A percentile compares a stretch with the other conserved stretches of the same genome.
Evolutionary conservation across 2,113 vertebrate species (phyloP).

Genomic region (Spea multiplicata): DNA sequence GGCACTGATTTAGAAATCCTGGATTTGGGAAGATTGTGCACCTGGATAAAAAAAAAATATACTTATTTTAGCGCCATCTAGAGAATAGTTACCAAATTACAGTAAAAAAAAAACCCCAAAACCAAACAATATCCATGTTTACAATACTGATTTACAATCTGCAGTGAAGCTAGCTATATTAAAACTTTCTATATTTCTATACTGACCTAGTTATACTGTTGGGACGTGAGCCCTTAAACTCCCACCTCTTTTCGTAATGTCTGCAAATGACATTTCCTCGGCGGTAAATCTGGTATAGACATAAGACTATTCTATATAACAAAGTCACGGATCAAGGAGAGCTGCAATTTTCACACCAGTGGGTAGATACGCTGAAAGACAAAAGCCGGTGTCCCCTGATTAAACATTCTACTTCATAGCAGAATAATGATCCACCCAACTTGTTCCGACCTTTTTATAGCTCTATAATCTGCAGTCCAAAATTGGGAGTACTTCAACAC

Average conservation of each 20-base stretch:
- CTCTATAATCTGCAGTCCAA: not conserved
- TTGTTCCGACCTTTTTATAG: not conserved
- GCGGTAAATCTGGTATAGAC: not conserved
- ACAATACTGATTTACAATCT: too few species aligned
- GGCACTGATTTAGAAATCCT: too few species aligned
- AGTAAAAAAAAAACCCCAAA: not conserved
- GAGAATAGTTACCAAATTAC: not conserved
- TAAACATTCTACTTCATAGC: not conserved
- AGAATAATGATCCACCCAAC: not conserved
- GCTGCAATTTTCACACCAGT: not conserved
- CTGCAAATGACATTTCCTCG: too few species aligned
- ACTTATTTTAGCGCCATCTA: not conserved
- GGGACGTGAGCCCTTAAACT: too few species aligned
- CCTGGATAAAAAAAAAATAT: not conserved
- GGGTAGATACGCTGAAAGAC: not conserved
- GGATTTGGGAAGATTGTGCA: not conserved
- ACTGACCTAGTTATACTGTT: too few species aligned
- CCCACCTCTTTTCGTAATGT: too few species aligned
- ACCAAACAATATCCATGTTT: too few species aligned
- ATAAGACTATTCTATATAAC: not conserved
- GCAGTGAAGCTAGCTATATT: too few species aligned
- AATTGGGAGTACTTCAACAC: not conserved
- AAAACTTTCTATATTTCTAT: too few species aligned
- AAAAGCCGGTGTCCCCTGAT: not conserved
- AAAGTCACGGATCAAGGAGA: not conserved